A percentile compares a stretch with the other conserved stretches of the same genome.
Evolutionary conservation across 2,113 vertebrate genomes (phyloP).

Genomic region (Petaurus breviceps): DNA sequence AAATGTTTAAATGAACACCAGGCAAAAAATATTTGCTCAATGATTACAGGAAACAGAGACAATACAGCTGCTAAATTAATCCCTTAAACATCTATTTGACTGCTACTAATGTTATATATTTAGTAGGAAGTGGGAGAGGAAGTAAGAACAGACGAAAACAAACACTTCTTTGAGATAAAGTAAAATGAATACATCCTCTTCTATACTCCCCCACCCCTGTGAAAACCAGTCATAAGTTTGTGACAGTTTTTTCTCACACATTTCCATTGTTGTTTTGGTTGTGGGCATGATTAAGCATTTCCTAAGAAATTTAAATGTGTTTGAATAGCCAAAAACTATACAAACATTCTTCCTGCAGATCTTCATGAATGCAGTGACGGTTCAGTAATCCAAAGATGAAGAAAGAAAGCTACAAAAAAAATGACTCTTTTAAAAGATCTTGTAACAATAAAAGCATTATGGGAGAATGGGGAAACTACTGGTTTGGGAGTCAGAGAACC

Average conservation of each 20-base stretch:
- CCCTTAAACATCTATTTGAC: slow-evolving; percentile 67
- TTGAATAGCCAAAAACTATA: neutral
- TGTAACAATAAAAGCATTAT: neutral
- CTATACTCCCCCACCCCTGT: neutral
- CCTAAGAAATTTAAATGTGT: neutral
- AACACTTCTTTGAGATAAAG: slow-evolving; percentile 57
- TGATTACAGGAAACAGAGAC: slow-evolving; percentile 68
- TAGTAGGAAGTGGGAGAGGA: slow-evolving; percentile 70
- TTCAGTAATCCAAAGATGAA: neutral
- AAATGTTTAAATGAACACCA: slow-evolving; percentile 41
- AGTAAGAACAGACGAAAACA: slow-evolving; percentile 66
- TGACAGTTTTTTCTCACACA: slow-evolving; percentile 3
- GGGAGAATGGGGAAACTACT: neutral
- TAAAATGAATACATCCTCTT: slow-evolving; percentile 54
- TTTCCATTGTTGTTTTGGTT: slow-evolving; percentile 5
- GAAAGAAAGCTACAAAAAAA: neutral
- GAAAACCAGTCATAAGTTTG: slow-evolving; percentile 20
- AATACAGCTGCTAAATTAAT: slow-evolving; percentile 63
- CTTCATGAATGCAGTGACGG: neutral
- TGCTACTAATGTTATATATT: slow-evolving; percentile 55
- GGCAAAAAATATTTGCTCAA: neutral
- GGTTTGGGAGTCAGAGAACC: neutral
- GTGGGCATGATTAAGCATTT: neutral
- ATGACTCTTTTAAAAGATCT: neutral
- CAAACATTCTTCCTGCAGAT: slow-evolving; percentile 1